Conservation (phyloP, 2,888 invertebrate species). For the Ligdia adustata region DNA sequence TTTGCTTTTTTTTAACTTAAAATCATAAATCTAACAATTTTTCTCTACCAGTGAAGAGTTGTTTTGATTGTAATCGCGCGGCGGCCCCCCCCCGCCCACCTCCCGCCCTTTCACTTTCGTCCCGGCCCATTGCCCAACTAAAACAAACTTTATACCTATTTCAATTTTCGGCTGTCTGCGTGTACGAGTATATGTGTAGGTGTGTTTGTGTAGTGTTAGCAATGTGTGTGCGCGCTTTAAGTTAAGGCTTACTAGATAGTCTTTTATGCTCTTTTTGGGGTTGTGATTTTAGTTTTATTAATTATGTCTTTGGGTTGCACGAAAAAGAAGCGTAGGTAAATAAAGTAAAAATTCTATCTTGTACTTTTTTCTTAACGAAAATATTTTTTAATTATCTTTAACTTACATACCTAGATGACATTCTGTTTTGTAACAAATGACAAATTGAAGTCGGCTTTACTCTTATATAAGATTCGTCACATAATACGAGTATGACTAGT, state of each 20-base stretch:
- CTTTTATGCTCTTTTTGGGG: not conserved
- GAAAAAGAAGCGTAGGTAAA: not conserved
- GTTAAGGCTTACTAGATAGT: not conserved
- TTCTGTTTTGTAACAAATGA: no score
- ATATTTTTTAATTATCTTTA: no score
- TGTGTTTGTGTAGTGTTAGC: slow-evolving; percentile 2
- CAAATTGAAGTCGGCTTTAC: no score
- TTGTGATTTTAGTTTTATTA: not conserved
- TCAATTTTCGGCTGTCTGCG: not conserved
- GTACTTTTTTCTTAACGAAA: no score
- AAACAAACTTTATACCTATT: slow-evolving; percentile 76
- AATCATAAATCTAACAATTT: no score
- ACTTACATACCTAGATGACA: no score
- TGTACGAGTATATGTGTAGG: not conserved
- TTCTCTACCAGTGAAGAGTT: slow-evolving; percentile 49
- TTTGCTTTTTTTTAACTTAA: no score
- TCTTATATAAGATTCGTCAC: no score
- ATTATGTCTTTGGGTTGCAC: not conserved
- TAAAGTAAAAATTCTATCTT: not conserved
- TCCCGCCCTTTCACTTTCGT: slow-evolving; percentile 79
- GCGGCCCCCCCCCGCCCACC: slow-evolving; percentile 77
- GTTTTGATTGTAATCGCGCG: slow-evolving; percentile 68
- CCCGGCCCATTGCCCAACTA: slow-evolving; percentile 80
- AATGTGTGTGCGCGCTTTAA: not conserved
- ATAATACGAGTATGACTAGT: no score